phyloP scores from a whole-genome alignment of 2,113 vertebrate species.

The Electrona antarctica region DNA sequence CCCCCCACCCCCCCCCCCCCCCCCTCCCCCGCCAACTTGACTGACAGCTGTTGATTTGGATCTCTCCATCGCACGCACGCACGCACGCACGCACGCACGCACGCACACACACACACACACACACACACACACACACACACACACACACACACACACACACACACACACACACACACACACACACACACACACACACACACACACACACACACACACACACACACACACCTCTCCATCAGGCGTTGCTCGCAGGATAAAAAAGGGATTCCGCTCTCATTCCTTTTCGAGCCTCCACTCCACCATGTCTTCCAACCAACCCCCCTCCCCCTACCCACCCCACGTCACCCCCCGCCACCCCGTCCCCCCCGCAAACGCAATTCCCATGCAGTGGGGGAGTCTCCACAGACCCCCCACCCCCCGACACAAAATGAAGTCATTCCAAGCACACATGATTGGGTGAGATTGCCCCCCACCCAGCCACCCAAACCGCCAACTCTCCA shows the following conservation, averaged over 20 bases:
- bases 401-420: conserved; percentile 37
- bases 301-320: conserved; percentile 22
- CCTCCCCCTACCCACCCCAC: not conserved
- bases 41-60: conserved; percentile 75
- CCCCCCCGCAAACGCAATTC: conserved; percentile 57
- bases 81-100: no score
- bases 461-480: conserved; percentile 48
- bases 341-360: no score
- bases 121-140: no score
- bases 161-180: no score
- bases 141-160: no score
- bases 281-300: not conserved
- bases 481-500: not conserved
- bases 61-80: conserved; percentile 68
- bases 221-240: no score
- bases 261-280: conserved; percentile 66
- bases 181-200: no score
- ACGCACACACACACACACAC: no score
- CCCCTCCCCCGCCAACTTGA: conserved; percentile 64
- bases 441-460: conserved; percentile 68
- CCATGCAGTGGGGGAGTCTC: conserved; percentile 56
- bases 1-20: not conserved
- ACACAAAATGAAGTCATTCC: conserved; percentile 73
- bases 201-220: no score
- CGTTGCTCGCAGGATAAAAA: conserved; percentile 73